Evolutionary conservation across 2,888 invertebrate species (phyloP).

Genomic region (Tryphoninae sp.): DNA sequence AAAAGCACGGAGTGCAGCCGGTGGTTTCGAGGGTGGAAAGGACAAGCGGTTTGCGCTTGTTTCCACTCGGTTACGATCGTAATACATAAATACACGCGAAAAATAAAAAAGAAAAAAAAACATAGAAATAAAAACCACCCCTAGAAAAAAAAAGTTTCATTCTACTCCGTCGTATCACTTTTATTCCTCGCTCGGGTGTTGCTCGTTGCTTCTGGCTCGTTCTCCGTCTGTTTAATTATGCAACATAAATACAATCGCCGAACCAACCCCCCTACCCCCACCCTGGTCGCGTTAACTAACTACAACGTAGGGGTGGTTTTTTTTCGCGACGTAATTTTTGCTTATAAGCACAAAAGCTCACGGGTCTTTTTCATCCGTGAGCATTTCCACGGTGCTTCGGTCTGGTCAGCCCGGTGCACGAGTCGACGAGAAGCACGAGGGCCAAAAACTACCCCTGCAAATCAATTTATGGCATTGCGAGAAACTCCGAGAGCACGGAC

Average conservation of each 20-base stretch:
- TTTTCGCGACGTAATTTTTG: slow-evolving; percentile 78
- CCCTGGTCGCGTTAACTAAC: slow-evolving; percentile 42
- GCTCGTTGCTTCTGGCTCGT: slow-evolving; percentile 67
- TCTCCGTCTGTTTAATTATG: slow-evolving; percentile 74
- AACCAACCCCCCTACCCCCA: slow-evolving; percentile 22
- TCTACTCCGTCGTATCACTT: slow-evolving; percentile 46
- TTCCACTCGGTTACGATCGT: slow-evolving; percentile 55
- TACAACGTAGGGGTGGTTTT: slow-evolving; percentile 16
- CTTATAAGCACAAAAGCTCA: slow-evolving; percentile 79
- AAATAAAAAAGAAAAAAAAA: slow-evolving; percentile 37
- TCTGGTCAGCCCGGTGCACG: slow-evolving; percentile 56
- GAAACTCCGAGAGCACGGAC: slow-evolving; percentile 65
- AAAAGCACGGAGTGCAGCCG: slow-evolving; percentile 46
- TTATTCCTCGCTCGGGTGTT: slow-evolving; percentile 57
- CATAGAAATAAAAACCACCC: no score
- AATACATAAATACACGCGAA: slow-evolving; percentile 33
- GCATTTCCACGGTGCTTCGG: slow-evolving; percentile 54
- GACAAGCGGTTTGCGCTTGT: slow-evolving; percentile 41
- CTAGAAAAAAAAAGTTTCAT: slow-evolving; percentile 30
- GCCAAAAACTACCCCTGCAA: slow-evolving; percentile 76
- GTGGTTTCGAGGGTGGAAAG: slow-evolving; percentile 39
- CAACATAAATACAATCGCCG: slow-evolving; percentile 79
- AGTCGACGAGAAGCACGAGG: slow-evolving; percentile 40
- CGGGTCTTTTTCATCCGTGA: slow-evolving; percentile 26
- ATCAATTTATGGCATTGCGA: slow-evolving; percentile 79